Base-by-base conservation (phyloP, 2,797 vertebrate genomes). In the Molossus molossus region DNA sequence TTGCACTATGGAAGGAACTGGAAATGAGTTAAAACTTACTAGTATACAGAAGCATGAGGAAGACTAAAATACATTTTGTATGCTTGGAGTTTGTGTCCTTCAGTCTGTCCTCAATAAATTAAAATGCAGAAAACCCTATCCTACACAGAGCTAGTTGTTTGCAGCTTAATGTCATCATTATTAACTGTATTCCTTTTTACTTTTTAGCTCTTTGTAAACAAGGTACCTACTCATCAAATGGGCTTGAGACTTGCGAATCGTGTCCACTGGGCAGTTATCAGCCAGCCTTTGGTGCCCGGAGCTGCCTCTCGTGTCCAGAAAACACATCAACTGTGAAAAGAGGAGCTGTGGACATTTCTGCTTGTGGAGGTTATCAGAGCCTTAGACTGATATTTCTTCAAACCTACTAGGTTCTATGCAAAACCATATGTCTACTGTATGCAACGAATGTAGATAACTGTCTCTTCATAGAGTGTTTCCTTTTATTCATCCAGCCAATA, bases 161-260 rank as follows among this genome's bases (percentile, higher is more conserved):
- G 14, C 17, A 92, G 1, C 20, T 94, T 92, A 55, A 64, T 65
- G 12, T 79, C 40, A 27, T 64, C 1, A 0, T 86, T 69, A 65
- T 83, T 96, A 73, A 83, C 81, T 93, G 6, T 93, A 20, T 76
- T 81, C 37, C 80, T 2, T 96, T 97, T 97, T 97, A 58, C 80
- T 17, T 96, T 98, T 81, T 94, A 99, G 99, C 99, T 97, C 99
- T 99, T 97, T 99, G 99, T 98, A 99, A 99, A 95, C 99, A 99
- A 37, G 99, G 99, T 62, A 99, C 99, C 1, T 99, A 99, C 60
- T 99, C 99, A 27, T 58, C 98, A 94, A 99, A 99, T 13, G 99
- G 99, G 14, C 98, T 99, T 97, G 99, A 99, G 98, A 99, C 99
- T 1, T 99, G 99, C 20, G 99, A 99, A 98, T 99, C 99, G 0